Base-by-base conservation (phyloP, 2,888 invertebrate genomes). In the Teleogryllus oceanicus region DNA sequence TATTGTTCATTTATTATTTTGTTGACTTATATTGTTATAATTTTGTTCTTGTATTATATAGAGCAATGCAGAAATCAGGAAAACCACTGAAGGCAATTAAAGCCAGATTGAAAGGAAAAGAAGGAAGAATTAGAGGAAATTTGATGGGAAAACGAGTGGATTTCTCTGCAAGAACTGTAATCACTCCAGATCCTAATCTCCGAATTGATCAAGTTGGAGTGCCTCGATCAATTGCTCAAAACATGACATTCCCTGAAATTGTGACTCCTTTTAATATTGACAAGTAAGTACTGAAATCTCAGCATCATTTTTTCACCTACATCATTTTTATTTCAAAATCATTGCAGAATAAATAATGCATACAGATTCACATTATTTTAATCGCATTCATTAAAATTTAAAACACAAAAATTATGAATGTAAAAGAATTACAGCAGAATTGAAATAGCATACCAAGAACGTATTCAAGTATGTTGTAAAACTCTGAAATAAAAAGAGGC, bases 121-220 rank as follows among this genome's bases (percentile, higher is more conserved):
- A 99, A 92, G 99, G 99, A 0, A 91, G 99, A 85, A 99, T 99
- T 85, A 91, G 99, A 88, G 99, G 99, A 84, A 99, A 99, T 88
- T 92, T 99, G 84, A 99, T 99, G 99, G 99, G 99, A 80, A 99
- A 99, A 87, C 97, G 99, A 90, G 99, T 99, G 0, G 99, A 99
- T 86, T 99, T 99, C 87, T 99, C 99, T 0, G 99, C 98, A 10
- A 94, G 99, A 87, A 99, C 99, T 85, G 99, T 99, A 85, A 97
- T 97, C 86, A 99, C 98, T 24, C 98, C 97, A 0, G 97, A 97
- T 90, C 97, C 97, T 0, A 97, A 97, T 88, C 89, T 97, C 82
- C 92, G 96, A 83, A 98, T 96, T 86, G 98, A 96, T 87, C 97
- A 98, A 89, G 98, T 99, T 80, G 99, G 99, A 80, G 98, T 99